Conservation (phyloP, 2,113 vertebrate species). For the Eclectus roratus region DNA sequence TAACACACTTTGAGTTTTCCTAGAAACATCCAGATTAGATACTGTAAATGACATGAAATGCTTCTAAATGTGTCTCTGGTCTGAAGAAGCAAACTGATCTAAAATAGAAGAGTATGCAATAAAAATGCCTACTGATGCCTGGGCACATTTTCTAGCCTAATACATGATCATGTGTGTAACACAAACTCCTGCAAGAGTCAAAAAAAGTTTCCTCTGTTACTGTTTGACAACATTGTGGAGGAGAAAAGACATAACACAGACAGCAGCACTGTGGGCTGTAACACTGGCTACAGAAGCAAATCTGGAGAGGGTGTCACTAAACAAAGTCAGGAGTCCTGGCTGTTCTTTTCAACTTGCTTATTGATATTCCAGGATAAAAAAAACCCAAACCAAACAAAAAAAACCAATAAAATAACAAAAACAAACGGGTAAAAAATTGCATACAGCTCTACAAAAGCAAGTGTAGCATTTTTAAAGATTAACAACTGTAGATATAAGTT, state of each 20-base stretch:
- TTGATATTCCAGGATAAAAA: background rate
- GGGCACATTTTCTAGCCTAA: background rate
- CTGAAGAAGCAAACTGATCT: background rate
- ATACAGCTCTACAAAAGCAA: background rate
- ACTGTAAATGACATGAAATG: background rate
- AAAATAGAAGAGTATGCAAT: background rate
- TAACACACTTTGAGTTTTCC: background rate
- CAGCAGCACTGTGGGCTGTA: background rate
- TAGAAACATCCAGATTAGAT: background rate
- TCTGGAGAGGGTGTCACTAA: background rate
- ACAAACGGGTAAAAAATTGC: background rate
- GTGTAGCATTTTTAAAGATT: background rate
- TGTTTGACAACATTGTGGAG: background rate
- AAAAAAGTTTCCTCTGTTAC: background rate
- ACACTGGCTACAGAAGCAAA: background rate
- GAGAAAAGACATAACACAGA: background rate
- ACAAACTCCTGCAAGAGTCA: background rate
- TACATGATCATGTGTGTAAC: rapidly evolving
- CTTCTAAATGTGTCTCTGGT: background rate
- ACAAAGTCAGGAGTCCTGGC: background rate
- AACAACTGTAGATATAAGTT: background rate
- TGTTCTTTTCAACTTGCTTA: background rate
- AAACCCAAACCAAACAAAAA: background rate
- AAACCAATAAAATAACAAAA: background rate
- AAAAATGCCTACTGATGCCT: background rate